A percentile compares a stretch with the other conserved stretches of the same genome.
Conservation (phyloP, 2,797 vertebrate species). For the Anabacerthia variegaticeps region DNA sequence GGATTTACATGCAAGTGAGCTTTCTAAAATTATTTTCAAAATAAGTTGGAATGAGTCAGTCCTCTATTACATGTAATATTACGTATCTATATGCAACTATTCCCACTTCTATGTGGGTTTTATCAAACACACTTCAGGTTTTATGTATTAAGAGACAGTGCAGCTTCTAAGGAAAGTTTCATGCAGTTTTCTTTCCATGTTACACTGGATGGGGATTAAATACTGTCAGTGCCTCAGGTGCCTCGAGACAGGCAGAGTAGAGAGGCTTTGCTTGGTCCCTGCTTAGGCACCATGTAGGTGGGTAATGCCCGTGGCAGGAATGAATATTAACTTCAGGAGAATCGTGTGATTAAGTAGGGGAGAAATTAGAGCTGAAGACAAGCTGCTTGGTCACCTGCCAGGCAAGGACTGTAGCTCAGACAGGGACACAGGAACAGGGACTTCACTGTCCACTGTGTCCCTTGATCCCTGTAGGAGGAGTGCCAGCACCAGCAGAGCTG, state of each 20-base stretch:
- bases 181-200: not conserved
- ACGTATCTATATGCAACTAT: not conserved
- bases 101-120: conserved; percentile 28
- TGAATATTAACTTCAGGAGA: not conserved
- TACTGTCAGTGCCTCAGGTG: not conserved
- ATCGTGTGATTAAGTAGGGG: not conserved
- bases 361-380: not conserved
- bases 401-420: not conserved
- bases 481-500: not conserved
- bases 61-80: not conserved
- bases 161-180: conserved; percentile 11
- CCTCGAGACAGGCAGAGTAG: not conserved
- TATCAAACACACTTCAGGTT: conserved; percentile 49
- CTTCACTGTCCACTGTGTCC: not conserved
- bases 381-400: not conserved
- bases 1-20: not conserved
- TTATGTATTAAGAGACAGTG: conserved; percentile 32
- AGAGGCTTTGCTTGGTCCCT: not conserved
- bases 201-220: not conserved
- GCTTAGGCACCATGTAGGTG: not conserved
- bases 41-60: conserved; percentile 41
- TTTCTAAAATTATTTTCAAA: conserved; percentile 56
- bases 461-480: not conserved
- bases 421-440: not conserved
- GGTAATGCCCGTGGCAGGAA: not conserved